Conservation (phyloP, 1,140 invertebrate genomes). For the Aleiodes sp. region DNA sequence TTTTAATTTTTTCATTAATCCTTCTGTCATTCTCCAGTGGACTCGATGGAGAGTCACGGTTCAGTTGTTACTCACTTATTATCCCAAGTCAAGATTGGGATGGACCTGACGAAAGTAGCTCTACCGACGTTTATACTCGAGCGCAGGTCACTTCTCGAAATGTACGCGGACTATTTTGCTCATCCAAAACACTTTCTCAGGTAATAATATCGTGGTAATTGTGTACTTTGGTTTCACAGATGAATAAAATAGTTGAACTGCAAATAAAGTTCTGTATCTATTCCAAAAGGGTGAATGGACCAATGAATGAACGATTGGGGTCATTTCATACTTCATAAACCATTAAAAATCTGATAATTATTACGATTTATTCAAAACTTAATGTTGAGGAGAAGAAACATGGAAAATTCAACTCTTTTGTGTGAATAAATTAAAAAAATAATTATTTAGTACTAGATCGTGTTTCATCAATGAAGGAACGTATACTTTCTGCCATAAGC, state of each 20-base stretch:
- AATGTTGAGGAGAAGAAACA: too few relatives aligned
- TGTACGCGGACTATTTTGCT: conserved; percentile 98
- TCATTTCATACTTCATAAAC: too few relatives aligned
- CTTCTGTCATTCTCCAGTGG: conserved; percentile 58
- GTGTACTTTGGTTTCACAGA: conserved; percentile 17
- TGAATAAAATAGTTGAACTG: conserved; percentile 5
- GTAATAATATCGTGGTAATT: conserved; percentile 72
- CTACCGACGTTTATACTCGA: conserved; percentile 97
- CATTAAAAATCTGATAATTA: too few relatives aligned
- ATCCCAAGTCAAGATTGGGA: conserved; percentile 96
- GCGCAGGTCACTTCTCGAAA: conserved; percentile 92
- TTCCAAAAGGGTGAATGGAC: too few relatives aligned
- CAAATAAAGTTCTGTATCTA: too few relatives aligned
- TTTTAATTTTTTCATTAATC: conserved; percentile 10
- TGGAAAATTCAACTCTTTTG: too few relatives aligned
- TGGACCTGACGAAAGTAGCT: conserved; percentile 98
- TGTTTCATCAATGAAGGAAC: too few relatives aligned
- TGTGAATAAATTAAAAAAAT: too few relatives aligned
- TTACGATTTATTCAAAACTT: too few relatives aligned
- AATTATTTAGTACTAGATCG: too few relatives aligned
- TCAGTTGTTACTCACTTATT: conserved; percentile 94
- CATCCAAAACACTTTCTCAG: conserved; percentile 95
- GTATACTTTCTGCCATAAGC: too few relatives aligned
- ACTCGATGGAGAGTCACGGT: conserved; percentile 91
- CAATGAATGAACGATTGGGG: too few relatives aligned